Evolutionary conservation across 2,888 invertebrate genomes (phyloP), one percentile per base, ranked within the genome.

Genomic region (Odiellus spinosus): DNA sequence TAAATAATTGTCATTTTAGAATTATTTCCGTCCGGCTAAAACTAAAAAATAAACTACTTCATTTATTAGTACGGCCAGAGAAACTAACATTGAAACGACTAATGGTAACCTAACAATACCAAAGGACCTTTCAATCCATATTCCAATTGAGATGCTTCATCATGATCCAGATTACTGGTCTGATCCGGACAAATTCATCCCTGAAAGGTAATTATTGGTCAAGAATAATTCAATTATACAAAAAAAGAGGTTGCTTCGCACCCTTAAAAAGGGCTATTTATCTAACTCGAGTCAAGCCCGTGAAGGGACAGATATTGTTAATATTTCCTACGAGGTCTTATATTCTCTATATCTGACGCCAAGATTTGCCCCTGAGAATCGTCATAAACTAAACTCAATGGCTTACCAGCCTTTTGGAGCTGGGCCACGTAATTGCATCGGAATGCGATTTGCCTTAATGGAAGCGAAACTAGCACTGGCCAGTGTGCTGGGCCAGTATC

Each of bases 361-460:
- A n/a, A 46, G 46, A 17, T 46, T 46, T 21, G 35, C 26, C 5
- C 41, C 41, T n/a, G 42, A 46, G 36, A 36, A 46, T 5, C 40
- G 39, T 11, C 15, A 14, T 10, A 35, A 42, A 3, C n/a, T n/a
- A 12, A 14, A 42, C 20, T 36, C 46, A 3, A 18, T 46, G 41
- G 46, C 40, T 14, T 46, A 18, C 17, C 46, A 46, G 12, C 46
- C 46, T 4, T 46, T 46, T 36, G 46, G 46, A 39, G 34, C 41
- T 42, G 46, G 46, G 12, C 46, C 46, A 14, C 14, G 46, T 20
- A 46, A 46, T 21, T 46, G 46, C 18, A 40, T 46, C 14, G 46
- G 46, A 4, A 41, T 46, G 46, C 34, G 46, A 42, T 46, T 46
- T 14, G 38, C 38, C 10, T 18, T 17, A n/a, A 38, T 38, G 38